These are phyloP conservation scores for Rhogogaster chlorosoma DNA, from an alignment of 2,888 invertebrate species.

Conservation along the genomic window DNA sequence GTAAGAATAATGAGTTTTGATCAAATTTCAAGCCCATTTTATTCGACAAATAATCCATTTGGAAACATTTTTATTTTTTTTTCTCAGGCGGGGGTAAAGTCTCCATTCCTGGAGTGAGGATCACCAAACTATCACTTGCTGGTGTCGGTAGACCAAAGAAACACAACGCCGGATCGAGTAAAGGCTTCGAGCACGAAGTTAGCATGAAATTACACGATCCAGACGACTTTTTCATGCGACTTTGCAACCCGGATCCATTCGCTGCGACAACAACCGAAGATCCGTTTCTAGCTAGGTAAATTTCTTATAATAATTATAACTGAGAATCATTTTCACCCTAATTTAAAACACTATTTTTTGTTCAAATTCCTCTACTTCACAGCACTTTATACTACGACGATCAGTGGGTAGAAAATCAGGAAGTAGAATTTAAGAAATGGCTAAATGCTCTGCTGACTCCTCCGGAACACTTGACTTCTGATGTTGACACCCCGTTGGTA, in stretches of 20 bases:
- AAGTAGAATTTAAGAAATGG: constrained; percentile 88
- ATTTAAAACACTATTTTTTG: neutral
- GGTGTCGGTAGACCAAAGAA: constrained; percentile 57
- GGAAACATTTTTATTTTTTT: neutral
- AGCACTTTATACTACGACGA: constrained; percentile 85
- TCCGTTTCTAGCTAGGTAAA: constrained; percentile 82
- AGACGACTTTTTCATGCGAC: constrained; percentile 72
- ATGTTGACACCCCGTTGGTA: constrained; percentile 83
- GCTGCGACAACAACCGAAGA: constrained; percentile 81
- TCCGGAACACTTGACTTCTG: constrained; percentile 80
- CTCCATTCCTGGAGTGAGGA: constrained; percentile 65
- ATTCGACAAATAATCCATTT: neutral
- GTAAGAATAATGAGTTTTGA: constrained; percentile 52
- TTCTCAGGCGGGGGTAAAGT: constrained; percentile 57
- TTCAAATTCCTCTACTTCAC: constrained; percentile 35
- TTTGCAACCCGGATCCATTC: constrained; percentile 79
- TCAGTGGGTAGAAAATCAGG: constrained; percentile 84
- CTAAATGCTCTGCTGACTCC: constrained; percentile 88
- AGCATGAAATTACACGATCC: constrained; percentile 66
- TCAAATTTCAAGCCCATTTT: neutral
- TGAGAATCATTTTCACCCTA: constrained; percentile 6
- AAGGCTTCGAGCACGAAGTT: constrained; percentile 56
- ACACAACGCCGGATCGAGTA: neutral
- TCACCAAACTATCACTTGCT: constrained; percentile 66
- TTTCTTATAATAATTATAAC: constrained; percentile 5